Conservation (phyloP, 2,888 invertebrate species). For the Linyphia triangularis region DNA sequence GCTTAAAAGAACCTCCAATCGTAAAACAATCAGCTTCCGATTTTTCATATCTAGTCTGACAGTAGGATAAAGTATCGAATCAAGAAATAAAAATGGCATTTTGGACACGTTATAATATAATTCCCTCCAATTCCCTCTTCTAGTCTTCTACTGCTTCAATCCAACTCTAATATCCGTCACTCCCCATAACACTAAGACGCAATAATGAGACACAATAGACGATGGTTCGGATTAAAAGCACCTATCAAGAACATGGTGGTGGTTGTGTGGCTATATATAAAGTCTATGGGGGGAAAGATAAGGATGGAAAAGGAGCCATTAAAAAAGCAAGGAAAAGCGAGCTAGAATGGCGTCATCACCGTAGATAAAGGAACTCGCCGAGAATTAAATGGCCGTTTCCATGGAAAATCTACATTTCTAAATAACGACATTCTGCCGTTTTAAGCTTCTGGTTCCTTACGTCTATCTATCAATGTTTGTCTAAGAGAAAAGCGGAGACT, state of each 20-base stretch:
- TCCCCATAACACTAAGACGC: conserved; percentile 31
- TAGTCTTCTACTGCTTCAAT: conserved; percentile 40
- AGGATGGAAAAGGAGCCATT: conserved; percentile 48
- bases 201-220: conserved; percentile 68
- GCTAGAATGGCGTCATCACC: conserved; percentile 66
- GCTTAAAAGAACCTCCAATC: conserved; percentile 49
- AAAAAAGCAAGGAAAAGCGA: conserved; percentile 66
- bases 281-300: conserved; percentile 6
- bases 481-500: conserved; percentile 43
- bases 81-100: conserved; percentile 27
- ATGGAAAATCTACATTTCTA: conserved; percentile 73
- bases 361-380: conserved; percentile 62
- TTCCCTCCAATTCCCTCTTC: conserved; percentile 2
- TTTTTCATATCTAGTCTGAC: conserved; percentile 67
- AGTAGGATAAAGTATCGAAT: conserved; percentile 27
- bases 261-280: conserved; percentile 47
- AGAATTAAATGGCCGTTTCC: conserved; percentile 71
- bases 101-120: conserved; percentile 36
- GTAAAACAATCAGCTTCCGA: conserved; percentile 73
- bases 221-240: conserved; percentile 67
- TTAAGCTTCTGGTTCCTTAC: conserved; percentile 59
- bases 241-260: conserved; percentile 46
- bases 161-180: conserved; percentile 52
- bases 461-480: conserved; percentile 74
- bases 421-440: conserved; percentile 74